These are phyloP conservation scores for Falco columbarius DNA, from an alignment of 2,797 vertebrate species.

Conservation along the genomic window DNA sequence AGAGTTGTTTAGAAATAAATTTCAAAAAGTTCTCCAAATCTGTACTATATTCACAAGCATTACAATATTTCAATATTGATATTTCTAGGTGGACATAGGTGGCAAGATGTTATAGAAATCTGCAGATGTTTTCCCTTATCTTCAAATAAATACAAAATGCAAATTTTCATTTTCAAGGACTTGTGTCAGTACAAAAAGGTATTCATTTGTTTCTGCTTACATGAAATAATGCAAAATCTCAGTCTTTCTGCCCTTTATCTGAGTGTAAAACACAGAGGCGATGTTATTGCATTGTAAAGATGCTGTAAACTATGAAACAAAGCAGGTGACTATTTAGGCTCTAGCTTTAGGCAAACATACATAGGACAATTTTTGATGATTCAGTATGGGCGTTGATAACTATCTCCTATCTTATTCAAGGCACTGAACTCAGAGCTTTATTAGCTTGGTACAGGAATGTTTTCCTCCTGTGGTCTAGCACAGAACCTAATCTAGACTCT, in stretches of 20 bases:
- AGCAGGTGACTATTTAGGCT: not conserved
- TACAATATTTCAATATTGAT: not conserved
- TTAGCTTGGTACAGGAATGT: not conserved
- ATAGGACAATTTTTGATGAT: not conserved
- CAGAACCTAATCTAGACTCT: not conserved
- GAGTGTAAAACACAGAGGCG: not conserved
- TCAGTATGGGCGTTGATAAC: not conserved
- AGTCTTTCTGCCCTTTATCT: not conserved
- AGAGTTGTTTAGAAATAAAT: not conserved
- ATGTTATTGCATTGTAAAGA: not conserved
- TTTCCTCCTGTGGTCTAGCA: not conserved
- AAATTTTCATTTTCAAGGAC: not conserved
- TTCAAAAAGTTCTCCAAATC: not conserved
- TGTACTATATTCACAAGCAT: not conserved
- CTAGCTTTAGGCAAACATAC: not conserved
- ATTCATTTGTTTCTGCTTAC: not conserved
- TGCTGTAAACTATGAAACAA: not conserved
- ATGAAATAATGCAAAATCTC: not conserved
- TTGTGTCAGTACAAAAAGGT: not conserved
- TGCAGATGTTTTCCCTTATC: not conserved
- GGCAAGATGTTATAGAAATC: not conserved
- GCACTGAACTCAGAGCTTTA: not conserved
- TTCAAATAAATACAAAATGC: not conserved
- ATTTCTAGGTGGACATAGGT: not conserved
- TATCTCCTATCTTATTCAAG: not conserved